A percentile compares a stretch with the other conserved stretches of the same genome.
phyloP scores from a whole-genome alignment of 2,797 vertebrate species.

The Muscicapa striata region DNA sequence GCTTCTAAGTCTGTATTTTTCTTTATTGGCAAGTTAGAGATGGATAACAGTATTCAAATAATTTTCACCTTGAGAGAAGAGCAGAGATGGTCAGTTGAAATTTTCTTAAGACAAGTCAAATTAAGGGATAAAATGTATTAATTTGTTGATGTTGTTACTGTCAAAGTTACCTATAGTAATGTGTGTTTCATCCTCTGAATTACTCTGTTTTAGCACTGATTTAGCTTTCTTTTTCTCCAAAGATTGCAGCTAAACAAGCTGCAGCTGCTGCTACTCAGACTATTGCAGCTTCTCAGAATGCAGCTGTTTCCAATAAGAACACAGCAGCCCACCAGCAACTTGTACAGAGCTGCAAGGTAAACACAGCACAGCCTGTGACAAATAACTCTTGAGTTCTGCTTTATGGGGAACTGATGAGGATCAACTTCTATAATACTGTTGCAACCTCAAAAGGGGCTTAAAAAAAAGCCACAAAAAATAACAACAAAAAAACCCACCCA shows the following conservation, averaged over 20 bases:
- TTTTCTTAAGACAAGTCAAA: not conserved
- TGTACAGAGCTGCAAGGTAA: constrained; percentile 97
- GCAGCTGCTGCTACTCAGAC: constrained; percentile 97
- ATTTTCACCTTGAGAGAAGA: not conserved
- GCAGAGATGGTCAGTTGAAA: too few species aligned
- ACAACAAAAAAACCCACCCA: too few species aligned
- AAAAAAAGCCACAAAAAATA: not conserved
- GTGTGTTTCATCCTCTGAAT: not conserved
- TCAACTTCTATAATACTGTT: not conserved
- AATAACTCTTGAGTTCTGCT: not conserved
- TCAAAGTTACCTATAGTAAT: not conserved
- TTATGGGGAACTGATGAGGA: not conserved
- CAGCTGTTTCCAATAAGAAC: constrained; percentile 96
- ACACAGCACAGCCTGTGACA: not conserved
- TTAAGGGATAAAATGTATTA: not conserved
- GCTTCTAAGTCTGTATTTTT: not conserved
- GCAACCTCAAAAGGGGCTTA: not conserved
- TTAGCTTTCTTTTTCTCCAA: not conserved
- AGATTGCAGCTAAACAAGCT: constrained; percentile 97
- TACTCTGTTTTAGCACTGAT: not conserved
- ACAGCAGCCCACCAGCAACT: constrained; percentile 94
- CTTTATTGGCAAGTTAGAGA: not conserved
- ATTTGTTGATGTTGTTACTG: not conserved
- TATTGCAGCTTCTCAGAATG: constrained; percentile 97
- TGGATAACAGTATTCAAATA: not conserved